phyloP scores from a whole-genome alignment of 2,113 vertebrate species.

The Elgaria multicarinata region DNA sequence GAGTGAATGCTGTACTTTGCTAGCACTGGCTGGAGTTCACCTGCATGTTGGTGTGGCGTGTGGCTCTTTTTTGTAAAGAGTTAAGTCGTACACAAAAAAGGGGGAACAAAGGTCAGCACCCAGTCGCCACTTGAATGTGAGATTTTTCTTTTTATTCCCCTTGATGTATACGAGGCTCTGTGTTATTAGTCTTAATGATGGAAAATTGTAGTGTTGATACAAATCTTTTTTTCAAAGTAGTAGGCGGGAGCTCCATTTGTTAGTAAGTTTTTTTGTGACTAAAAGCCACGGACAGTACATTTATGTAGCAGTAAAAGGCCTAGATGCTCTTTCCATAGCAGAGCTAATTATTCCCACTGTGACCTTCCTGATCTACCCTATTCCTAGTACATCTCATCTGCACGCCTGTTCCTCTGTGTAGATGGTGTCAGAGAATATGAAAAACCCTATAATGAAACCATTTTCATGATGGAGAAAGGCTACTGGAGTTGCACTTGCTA shows the following conservation, averaged over 20 bases:
- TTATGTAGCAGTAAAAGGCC: slow-evolving; percentile 98
- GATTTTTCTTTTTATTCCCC: slow-evolving; percentile 98
- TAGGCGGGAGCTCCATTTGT: slow-evolving; percentile 99
- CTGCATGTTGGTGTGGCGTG: slow-evolving; percentile 91
- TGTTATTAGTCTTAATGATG: slow-evolving; percentile 99
- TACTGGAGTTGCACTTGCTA: slow-evolving; percentile 99
- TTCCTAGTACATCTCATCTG: slow-evolving; percentile 99
- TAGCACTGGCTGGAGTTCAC: slow-evolving; percentile 92
- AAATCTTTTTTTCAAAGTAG: slow-evolving; percentile 99
- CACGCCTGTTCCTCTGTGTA: slow-evolving; percentile 96
- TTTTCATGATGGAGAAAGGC: slow-evolving; percentile 99
- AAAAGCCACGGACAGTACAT: slow-evolving; percentile 99
- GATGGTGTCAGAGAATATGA: slow-evolving; percentile 99
- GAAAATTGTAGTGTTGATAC: slow-evolving; percentile 99
- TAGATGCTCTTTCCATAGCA: slow-evolving; percentile 99
- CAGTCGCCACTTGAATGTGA: slow-evolving; percentile 99
- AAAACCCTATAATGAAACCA: slow-evolving; percentile 99
- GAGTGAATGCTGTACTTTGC: slow-evolving; percentile 90
- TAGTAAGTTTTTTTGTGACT: slow-evolving; percentile 99
- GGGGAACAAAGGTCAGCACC: slow-evolving; percentile 99
- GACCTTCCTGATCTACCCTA: slow-evolving; percentile 99
- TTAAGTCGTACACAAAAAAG: slow-evolving; percentile 99
- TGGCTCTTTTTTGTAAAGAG: slow-evolving; percentile 95
- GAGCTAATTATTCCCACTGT: slow-evolving; percentile 99
- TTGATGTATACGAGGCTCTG: slow-evolving; percentile 99